Conservation (phyloP, 2,797 vertebrate species). For the Orientallactaga sibirica region DNA sequence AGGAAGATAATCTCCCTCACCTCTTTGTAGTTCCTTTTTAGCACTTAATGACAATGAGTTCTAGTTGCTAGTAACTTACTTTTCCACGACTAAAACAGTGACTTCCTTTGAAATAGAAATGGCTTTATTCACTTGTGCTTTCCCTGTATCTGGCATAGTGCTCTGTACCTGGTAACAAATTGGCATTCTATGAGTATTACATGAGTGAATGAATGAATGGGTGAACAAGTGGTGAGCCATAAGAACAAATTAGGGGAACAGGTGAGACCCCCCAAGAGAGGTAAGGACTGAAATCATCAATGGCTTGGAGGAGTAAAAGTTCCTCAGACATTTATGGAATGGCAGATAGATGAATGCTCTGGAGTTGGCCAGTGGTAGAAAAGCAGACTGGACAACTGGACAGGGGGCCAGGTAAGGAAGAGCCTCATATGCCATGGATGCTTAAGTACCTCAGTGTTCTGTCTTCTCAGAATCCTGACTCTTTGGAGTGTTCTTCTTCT, state of each 20-base stretch:
- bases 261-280: neutral
- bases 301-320: neutral
- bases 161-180: conserved; percentile 16
- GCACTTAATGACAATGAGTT: conserved; percentile 21
- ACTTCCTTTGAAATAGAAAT: neutral
- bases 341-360: neutral
- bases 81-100: neutral
- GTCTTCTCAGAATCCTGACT: neutral
- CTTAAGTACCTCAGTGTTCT: neutral
- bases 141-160: neutral
- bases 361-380: neutral
- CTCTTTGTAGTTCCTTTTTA: neutral
- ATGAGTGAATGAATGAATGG: neutral
- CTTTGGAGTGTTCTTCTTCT: neutral
- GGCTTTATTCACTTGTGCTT: neutral
- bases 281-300: neutral
- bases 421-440: neutral
- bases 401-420: neutral
- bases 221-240: neutral
- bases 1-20: conserved; percentile 39
- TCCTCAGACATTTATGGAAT: neutral
- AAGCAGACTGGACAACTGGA: neutral
- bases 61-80: neutral
- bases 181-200: neutral
- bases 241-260: neutral